Evolutionary conservation across 1,140 invertebrate genomes (phyloP).

Genomic region (Brachystomella parvula): DNA sequence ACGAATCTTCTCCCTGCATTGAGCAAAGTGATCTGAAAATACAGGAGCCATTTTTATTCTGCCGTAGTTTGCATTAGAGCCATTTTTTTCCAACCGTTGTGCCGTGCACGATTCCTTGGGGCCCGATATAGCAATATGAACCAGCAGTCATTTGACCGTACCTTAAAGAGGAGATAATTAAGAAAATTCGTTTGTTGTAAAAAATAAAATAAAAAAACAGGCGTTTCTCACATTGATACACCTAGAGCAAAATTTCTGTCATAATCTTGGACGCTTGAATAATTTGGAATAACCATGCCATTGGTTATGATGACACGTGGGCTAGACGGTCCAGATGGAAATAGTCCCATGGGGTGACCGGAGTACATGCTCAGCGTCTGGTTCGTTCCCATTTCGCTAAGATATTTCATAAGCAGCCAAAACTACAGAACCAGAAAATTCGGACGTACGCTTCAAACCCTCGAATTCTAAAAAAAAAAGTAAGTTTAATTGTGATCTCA

Average conservation of each 20-base stretch:
- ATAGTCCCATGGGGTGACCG: conserved; percentile 59
- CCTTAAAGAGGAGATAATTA: conserved; percentile 23
- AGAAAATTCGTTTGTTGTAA: no score
- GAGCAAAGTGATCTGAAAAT: conserved; percentile 53
- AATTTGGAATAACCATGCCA: conserved; percentile 64
- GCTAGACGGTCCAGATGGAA: conserved; percentile 48
- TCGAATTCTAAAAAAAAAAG: conserved; percentile 1
- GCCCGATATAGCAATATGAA: conserved; percentile 63
- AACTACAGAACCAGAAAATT: conserved; percentile 46
- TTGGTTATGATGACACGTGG: conserved; percentile 62
- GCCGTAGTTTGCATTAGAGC: neutral
- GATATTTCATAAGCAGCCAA: conserved; percentile 54
- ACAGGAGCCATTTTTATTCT: neutral
- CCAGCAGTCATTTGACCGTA: conserved; percentile 55
- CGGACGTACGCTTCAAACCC: neutral
- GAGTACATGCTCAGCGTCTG: conserved; percentile 61
- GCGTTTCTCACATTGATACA: conserved; percentile 44
- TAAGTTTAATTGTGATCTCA: neutral
- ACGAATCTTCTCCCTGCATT: conserved; percentile 59
- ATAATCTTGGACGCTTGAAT: conserved; percentile 50
- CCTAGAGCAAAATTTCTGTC: conserved; percentile 53
- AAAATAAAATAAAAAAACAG: no score
- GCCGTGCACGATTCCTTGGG: conserved; percentile 63
- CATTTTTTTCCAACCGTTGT: conserved; percentile 49
- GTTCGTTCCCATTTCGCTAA: conserved; percentile 52